Percentiles rank a stretch among this genome's conserved stretches.
These are phyloP conservation scores for Drosophila aldrichi DNA, from an alignment of 2,888 invertebrate species.

Conservation along the genomic window DNA sequence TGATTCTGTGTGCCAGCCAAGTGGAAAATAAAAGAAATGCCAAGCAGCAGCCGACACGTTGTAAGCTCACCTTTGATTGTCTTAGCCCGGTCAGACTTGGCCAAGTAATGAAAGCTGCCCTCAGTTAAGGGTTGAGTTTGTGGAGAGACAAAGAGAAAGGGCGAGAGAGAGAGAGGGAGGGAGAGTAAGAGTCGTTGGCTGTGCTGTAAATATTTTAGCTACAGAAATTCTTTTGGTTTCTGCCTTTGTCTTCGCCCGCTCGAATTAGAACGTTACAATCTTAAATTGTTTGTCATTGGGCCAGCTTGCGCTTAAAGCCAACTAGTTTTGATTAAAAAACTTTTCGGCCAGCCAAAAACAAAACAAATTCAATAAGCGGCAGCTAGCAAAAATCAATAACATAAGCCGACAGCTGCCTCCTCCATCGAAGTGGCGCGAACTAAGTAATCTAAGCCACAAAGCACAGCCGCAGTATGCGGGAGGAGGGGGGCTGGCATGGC, in stretches of 20 bases:
- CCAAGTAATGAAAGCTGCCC: slow-evolving; percentile 65
- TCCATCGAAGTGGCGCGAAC: slow-evolving; percentile 57
- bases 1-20: slow-evolving; percentile 60
- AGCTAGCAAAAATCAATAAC: slow-evolving; percentile 49
- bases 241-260: slow-evolving; percentile 13
- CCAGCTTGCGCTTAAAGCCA: slow-evolving; percentile 61
- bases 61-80: slow-evolving; percentile 79
- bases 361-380: slow-evolving; percentile 72
- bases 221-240: slow-evolving; percentile 51
- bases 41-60: slow-evolving; percentile 42
- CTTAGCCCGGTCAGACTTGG: slow-evolving; percentile 66
- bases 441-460: slow-evolving; percentile 80
- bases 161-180: no score
- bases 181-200: not conserved
- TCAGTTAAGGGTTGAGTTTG: slow-evolving; percentile 25
- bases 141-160: not conserved
- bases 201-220: slow-evolving; percentile 65
- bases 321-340: slow-evolving; percentile 79
- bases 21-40: slow-evolving; percentile 73
- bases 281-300: slow-evolving; percentile 69
- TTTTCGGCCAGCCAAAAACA: slow-evolving; percentile 36
- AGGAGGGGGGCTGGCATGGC: not conserved
- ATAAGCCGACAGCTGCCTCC: slow-evolving; percentile 71
- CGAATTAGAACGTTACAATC: slow-evolving; percentile 60
- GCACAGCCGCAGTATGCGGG: slow-evolving; percentile 69